Evolutionary conservation across 2,797 vertebrate genomes (phyloP).

Genomic region (Loris lydekkerianus): DNA sequence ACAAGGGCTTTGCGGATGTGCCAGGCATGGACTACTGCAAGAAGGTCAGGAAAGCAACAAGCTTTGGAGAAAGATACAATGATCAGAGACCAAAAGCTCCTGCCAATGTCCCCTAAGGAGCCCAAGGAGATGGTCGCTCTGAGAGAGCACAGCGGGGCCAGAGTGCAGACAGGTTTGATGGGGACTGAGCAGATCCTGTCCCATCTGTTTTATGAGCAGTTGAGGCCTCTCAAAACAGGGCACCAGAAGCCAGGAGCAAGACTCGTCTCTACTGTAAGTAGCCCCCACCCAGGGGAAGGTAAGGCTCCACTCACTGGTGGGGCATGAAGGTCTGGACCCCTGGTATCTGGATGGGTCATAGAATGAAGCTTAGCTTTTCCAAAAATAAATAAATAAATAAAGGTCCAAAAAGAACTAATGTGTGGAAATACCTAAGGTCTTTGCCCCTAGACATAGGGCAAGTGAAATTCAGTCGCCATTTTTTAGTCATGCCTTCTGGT

Average conservation of each 20-base stretch:
- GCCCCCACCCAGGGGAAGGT: accelerated
- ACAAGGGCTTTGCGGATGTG: neutral
- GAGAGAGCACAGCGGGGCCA: neutral
- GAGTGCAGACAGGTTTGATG: too few relatives aligned
- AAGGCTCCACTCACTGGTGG: neutral
- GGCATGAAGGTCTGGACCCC: neutral
- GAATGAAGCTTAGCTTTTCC: neutral
- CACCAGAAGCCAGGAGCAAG: neutral
- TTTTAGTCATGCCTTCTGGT: neutral
- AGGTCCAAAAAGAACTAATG: neutral
- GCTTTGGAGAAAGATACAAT: neutral
- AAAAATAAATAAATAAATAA: neutral
- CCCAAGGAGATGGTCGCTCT: neutral
- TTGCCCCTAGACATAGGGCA: neutral
- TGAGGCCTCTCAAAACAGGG: neutral
- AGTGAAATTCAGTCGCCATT: neutral
- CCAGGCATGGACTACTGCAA: neutral
- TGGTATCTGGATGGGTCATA: neutral
- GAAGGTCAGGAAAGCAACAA: neutral
- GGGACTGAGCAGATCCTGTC: accelerated
- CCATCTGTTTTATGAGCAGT: neutral
- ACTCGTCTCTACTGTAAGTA: neutral
- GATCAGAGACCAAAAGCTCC: neutral
- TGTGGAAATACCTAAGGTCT: neutral
- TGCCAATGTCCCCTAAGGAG: accelerated